These are phyloP conservation scores for Solenopsis fugax DNA, from an alignment of 1,140 invertebrate genomes.

Conservation along the genomic window DNA sequence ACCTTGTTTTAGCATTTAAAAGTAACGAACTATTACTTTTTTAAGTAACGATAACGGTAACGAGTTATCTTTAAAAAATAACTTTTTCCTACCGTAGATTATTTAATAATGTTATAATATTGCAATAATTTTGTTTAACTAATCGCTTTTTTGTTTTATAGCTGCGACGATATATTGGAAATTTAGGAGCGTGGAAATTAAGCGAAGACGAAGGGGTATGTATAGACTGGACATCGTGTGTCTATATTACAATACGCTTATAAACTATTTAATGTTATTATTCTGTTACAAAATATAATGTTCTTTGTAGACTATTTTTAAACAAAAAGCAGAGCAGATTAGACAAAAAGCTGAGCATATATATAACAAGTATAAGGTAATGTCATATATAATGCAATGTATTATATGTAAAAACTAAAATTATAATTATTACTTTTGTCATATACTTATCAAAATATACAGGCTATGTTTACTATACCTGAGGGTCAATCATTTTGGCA, in stretches of 20 bases:
- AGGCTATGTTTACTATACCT: constrained; percentile 86
- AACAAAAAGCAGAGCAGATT: constrained; percentile 89
- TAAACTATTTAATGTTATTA: constrained; percentile 31
- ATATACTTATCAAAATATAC: constrained; percentile 66
- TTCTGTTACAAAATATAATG: neutral
- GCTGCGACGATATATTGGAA: constrained; percentile 91
- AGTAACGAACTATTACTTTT: too few species aligned
- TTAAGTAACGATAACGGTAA: too few species aligned
- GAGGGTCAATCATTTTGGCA: constrained; percentile 88
- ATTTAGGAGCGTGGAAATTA: constrained; percentile 91
- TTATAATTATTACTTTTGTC: neutral
- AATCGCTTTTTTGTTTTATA: constrained; percentile 75
- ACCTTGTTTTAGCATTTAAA: too few species aligned
- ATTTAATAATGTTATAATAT: neutral
- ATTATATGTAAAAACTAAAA: constrained; percentile 39
- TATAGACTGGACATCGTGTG: constrained; percentile 4
- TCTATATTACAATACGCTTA: neutral
- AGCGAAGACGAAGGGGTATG: constrained; percentile 87
- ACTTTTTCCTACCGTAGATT: neutral
- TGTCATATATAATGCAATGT: neutral
- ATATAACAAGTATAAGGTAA: constrained; percentile 89
- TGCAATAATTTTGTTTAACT: constrained; percentile 18
- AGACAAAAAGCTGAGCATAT: constrained; percentile 89
- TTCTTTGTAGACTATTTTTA: constrained; percentile 86
- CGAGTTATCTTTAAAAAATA: too few species aligned